These are phyloP conservation scores for Nycteola revayana DNA, from an alignment of 2,888 invertebrate genomes.

Conservation along the genomic window DNA sequence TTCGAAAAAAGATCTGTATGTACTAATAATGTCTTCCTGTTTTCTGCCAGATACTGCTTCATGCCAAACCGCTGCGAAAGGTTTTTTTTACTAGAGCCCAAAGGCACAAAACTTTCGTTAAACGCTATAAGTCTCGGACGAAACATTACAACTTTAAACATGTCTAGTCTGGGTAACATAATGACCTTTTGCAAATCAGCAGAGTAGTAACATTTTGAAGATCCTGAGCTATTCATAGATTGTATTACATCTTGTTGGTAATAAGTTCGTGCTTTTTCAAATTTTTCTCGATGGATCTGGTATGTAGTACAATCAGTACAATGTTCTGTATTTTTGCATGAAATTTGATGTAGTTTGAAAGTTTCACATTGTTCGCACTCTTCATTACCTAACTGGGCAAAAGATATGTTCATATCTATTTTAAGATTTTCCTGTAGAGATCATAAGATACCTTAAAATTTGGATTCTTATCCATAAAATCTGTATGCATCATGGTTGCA, in stretches of 20 bases:
- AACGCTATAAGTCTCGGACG: no score
- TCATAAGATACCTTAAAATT: constrained; percentile 9
- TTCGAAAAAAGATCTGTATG: no score
- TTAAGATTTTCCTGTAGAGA: constrained; percentile 5
- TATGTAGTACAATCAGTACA: constrained; percentile 2
- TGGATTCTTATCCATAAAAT: constrained; percentile 10
- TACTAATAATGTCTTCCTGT: constrained; percentile 11
- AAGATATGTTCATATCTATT: no score
- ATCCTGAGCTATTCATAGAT: no score
- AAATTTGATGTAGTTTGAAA: constrained; percentile 7
- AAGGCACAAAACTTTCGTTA: no score
- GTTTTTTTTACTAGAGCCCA: constrained; percentile 9
- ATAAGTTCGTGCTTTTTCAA: constrained; percentile 2
- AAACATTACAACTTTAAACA: no score
- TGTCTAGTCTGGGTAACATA: no score
- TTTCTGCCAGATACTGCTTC: constrained; percentile 15
- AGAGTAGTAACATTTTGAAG: constrained; percentile 6
- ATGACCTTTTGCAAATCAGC: no score
- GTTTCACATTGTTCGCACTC: no score
- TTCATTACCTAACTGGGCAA: no score
- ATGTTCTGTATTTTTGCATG: constrained; percentile 6
- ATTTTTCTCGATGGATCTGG: constrained; percentile 3
- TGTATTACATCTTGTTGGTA: constrained; percentile 6
- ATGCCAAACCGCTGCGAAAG: constrained; percentile 14
- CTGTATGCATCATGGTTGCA: constrained; percentile 5